Evolutionary conservation across 2,113 vertebrate species (phyloP).

Genomic region (Marmota monax): DNA sequence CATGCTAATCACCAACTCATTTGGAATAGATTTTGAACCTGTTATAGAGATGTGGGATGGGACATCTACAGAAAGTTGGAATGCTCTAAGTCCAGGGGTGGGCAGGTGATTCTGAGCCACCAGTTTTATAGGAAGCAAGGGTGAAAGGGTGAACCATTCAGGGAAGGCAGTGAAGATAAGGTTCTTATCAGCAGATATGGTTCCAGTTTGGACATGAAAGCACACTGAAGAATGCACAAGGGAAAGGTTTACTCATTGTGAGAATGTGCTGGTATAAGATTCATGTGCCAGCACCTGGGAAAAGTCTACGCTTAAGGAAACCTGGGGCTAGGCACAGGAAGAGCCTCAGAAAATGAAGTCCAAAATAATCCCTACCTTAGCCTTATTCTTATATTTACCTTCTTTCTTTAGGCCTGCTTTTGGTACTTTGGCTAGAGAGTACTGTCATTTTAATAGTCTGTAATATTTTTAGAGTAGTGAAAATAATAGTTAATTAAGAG

Average conservation of each 20-base stretch:
- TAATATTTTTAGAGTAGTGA: neutral
- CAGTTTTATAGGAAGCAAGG: neutral
- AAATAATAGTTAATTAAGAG: conserved; percentile 12
- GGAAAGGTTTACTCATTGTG: neutral
- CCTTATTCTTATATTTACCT: neutral
- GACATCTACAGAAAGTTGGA: neutral
- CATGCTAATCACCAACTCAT: neutral
- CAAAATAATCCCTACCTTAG: neutral
- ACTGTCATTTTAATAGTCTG: neutral
- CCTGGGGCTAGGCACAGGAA: neutral
- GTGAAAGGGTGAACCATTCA: neutral
- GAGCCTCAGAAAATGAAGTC: neutral
- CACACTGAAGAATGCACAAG: neutral
- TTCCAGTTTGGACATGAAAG: neutral
- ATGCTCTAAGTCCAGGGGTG: neutral
- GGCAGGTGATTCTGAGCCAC: neutral
- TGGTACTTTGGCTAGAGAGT: neutral
- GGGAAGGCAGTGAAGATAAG: neutral
- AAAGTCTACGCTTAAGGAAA: neutral
- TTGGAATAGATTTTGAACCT: neutral
- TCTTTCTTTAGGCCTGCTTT: conserved; percentile 2
- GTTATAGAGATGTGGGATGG: neutral
- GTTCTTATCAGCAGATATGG: neutral
- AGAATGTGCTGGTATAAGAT: neutral
- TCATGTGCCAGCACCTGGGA: neutral